Evolutionary conservation across 2,888 invertebrate genomes (phyloP).

Genomic region (Melieria omissa): DNA sequence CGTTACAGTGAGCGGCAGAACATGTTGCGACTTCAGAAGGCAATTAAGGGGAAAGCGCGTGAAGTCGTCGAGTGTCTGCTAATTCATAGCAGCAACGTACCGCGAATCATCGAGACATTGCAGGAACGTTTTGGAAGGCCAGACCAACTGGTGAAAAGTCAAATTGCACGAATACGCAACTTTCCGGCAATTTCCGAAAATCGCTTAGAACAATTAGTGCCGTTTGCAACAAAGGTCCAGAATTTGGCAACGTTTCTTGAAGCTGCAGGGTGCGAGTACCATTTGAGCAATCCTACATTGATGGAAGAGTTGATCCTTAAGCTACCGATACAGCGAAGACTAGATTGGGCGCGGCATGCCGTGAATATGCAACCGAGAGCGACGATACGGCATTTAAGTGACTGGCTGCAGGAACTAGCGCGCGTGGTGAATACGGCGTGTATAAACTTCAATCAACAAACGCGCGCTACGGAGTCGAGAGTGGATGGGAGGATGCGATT

Average conservation of each 20-base stretch:
- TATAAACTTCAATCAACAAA: conserved; percentile 17
- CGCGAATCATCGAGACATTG: conserved; percentile 11
- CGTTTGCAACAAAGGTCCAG: conserved; percentile 6
- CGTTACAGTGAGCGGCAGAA: conserved; percentile 21
- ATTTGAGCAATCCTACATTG: conserved; percentile 4
- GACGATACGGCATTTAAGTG: conserved; percentile 10
- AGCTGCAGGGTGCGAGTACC: conserved; percentile 6
- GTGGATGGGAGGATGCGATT: not conserved
- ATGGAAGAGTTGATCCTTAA: conserved; percentile 12
- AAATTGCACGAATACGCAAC: not conserved
- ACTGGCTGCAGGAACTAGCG: conserved; percentile 15
- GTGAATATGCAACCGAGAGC: conserved; percentile 1
- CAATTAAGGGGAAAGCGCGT: conserved; percentile 9
- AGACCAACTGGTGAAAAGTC: conserved; percentile 6
- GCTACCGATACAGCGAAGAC: conserved; percentile 21
- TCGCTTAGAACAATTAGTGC: not conserved
- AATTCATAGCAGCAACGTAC: conserved; percentile 18
- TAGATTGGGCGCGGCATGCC: conserved; percentile 21
- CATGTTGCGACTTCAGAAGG: conserved; percentile 23
- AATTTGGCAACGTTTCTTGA: conserved; percentile 11
- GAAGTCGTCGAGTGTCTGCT: conserved; percentile 22
- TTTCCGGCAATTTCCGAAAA: not conserved
- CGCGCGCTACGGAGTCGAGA: not conserved
- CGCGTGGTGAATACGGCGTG: conserved; percentile 23
- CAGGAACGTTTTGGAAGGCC: conserved; percentile 13